phyloP scores from a whole-genome alignment of 2,113 vertebrate species.

The Poecilia latipinna region DNA sequence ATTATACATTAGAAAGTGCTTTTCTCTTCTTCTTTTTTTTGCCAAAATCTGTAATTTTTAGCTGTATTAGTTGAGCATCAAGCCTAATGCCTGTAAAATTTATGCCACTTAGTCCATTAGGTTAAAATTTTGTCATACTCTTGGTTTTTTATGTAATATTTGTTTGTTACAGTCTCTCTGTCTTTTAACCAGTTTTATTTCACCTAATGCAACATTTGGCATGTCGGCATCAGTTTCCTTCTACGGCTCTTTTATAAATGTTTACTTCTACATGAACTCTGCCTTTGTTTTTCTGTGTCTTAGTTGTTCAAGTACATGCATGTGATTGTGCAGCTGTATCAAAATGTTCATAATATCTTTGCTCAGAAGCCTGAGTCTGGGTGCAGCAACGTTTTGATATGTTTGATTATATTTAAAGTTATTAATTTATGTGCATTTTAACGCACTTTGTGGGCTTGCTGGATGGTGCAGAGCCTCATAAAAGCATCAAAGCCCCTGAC shows the following conservation, averaged over 20 bases:
- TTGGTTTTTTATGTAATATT: background rate
- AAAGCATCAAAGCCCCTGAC: background rate
- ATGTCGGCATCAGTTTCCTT: background rate
- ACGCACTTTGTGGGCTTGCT: background rate
- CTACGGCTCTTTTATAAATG: constrained; percentile 11
- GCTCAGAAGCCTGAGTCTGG: background rate
- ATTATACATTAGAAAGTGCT: background rate
- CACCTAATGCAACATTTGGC: constrained; percentile 20
- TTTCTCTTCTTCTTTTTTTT: background rate
- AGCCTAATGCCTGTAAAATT: background rate
- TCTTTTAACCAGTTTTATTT: constrained; percentile 14
- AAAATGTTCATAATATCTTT: background rate
- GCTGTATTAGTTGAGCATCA: constrained; percentile 18
- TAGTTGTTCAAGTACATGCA: constrained; percentile 5
- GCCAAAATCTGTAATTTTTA: constrained; percentile 24
- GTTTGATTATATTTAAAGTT: background rate
- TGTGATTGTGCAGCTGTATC: constrained; percentile 11
- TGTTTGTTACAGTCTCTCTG: constrained; percentile 1
- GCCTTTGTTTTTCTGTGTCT: constrained; percentile 10
- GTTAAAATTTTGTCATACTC: background rate
- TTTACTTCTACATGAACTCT: constrained; percentile 9
- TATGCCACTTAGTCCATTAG: background rate
- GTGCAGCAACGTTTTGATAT: background rate
- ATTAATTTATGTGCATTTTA: background rate
- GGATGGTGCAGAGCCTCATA: too few relatives aligned